phyloP scores from a whole-genome alignment of 2,113 vertebrate species.

The Pseudorasbora parva region DNA sequence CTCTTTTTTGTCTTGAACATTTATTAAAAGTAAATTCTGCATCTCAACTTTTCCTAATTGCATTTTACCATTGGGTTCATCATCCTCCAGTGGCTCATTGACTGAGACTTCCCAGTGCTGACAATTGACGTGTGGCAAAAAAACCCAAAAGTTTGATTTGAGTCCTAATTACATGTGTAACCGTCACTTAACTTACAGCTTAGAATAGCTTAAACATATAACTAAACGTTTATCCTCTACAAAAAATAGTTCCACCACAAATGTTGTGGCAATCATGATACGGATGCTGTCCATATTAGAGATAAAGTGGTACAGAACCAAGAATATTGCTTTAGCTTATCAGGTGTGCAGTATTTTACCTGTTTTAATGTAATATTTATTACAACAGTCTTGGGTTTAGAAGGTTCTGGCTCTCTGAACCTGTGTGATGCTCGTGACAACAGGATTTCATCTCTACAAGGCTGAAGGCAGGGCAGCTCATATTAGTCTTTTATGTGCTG shows the following conservation, averaged over 20 bases:
- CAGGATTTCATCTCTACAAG: neutral
- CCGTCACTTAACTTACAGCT: neutral
- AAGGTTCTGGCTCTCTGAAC: slow-evolving; percentile 7
- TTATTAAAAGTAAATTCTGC: too few relatives aligned
- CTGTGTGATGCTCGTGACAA: neutral
- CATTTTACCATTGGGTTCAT: too few relatives aligned
- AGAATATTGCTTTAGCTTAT: neutral
- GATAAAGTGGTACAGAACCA: too few relatives aligned
- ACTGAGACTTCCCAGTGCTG: too few relatives aligned
- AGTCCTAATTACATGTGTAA: neutral
- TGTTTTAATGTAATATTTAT: neutral
- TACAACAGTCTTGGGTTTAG: neutral
- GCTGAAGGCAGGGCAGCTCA: slow-evolving; percentile 33
- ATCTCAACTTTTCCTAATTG: too few relatives aligned
- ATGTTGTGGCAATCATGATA: neutral
- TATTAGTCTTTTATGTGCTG: slow-evolving; percentile 27
- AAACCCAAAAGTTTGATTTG: neutral
- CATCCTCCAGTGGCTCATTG: too few relatives aligned
- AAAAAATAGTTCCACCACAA: neutral
- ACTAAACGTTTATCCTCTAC: too few relatives aligned
- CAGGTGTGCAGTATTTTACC: neutral
- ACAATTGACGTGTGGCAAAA: neutral
- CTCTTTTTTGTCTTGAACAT: too few relatives aligned
- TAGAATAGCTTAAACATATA: neutral
- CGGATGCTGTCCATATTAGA: neutral